Base-by-base conservation (phyloP, 37 sponge, comb jelly and placozoan species). In the Cladorhizidae sp. region DNA sequence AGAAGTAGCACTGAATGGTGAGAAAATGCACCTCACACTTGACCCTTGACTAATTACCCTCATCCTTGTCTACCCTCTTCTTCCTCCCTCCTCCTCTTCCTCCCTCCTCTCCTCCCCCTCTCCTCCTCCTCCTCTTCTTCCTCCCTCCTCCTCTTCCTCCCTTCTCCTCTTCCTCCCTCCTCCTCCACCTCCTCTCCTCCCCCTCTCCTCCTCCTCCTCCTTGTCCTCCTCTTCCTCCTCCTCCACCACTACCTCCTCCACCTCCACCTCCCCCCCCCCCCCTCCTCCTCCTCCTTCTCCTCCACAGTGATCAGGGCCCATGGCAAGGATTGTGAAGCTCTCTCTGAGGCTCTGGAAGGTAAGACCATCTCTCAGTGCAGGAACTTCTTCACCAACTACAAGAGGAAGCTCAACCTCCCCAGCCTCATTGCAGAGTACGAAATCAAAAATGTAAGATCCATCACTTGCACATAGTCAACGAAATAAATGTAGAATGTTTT, bases 361-460 rank as follows among this genome's bases (percentile, higher is more conserved):
- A 92, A 92, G 67, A 78, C 88, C 1, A 51, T 84, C 29, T 25
- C 75, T 49, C 93, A 92, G 82, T 83, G 85, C 58, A 64, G 57
- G 33, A 87, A 82, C 58, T 92, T 92, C 78, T 82, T 92, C 72
- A 81, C 86, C 36, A 87, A 92, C 74, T 92, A 84, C 75, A 87
- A 88, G 69, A 68, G 85, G 51, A 87, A 85, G 57, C 74, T 83
- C 43, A 87, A 87, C 33, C 55, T 92, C 0, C 86, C 85, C 12
- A 54, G 70, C 2, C 57, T 82, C 63, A 79, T 91, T 1, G 83
- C 83, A 12, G 87, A 86, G 40, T 87, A 84, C 57, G 89, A 89
- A 43, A 51, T 73, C 31, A 89, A 58, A 75, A 71, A 83, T 83
- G 89, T 87, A 42, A 75, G 82, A 9, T 37, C 36, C 3, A 8